Conservation (phyloP, 2,888 invertebrate species). For the Anaspis maculata region DNA sequence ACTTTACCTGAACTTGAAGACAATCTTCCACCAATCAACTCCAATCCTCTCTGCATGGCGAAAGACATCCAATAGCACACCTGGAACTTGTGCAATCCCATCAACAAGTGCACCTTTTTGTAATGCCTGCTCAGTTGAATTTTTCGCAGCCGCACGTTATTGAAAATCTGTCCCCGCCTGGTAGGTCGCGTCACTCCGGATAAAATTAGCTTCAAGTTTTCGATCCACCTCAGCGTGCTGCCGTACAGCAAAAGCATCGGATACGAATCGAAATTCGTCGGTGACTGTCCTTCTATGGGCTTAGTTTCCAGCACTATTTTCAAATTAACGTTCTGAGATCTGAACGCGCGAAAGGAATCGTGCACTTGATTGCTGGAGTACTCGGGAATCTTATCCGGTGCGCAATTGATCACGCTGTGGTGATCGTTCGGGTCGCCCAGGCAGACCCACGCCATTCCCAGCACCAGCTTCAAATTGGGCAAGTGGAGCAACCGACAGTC, state of each 20-base stretch:
- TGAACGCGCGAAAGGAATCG: constrained; percentile 91
- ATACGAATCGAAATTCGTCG: constrained; percentile 46
- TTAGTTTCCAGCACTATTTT: constrained; percentile 72
- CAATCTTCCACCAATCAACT: constrained; percentile 72
- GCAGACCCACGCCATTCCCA: constrained; percentile 86
- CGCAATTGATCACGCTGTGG: constrained; percentile 89
- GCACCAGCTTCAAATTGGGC: constrained; percentile 76
- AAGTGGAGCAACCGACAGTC: constrained; percentile 90
- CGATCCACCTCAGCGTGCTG: constrained; percentile 92
- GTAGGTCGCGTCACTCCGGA: constrained; percentile 93
- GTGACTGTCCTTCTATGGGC: constrained; percentile 41
- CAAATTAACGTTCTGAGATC: constrained; percentile 77
- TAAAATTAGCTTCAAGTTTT: constrained; percentile 85
- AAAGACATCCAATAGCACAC: constrained; percentile 98
- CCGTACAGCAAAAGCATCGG: constrained; percentile 81
- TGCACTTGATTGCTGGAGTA: constrained; percentile 94
- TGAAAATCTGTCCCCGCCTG: constrained; percentile 81
- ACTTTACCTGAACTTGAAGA: constrained; percentile 71
- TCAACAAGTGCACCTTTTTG: constrained; percentile 73
- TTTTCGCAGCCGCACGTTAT: constrained; percentile 75
- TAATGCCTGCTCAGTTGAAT: constrained; percentile 90
- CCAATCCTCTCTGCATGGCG: constrained; percentile 86
- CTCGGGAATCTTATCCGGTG: constrained; percentile 92
- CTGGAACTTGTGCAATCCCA: constrained; percentile 80
- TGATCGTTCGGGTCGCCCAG: constrained; percentile 93